Base-by-base conservation (phyloP, 1,140 invertebrate genomes). In the Bradynema listronoti region DNA sequence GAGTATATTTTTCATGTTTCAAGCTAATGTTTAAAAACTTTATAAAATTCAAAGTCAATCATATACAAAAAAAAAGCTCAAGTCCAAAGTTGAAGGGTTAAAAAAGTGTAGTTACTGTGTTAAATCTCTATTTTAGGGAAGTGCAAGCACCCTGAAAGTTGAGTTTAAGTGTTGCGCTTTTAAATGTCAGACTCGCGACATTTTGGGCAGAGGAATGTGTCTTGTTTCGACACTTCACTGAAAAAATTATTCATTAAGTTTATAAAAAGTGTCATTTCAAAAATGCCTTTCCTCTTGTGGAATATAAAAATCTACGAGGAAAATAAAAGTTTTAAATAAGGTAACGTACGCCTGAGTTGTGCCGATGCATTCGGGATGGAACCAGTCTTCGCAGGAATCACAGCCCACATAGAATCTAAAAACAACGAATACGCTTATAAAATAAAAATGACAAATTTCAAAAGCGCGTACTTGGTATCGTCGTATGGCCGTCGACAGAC, bases 341-440 rank as follows among this genome's bases (percentile, higher is more conserved):
- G 19, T 19, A 9, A 50, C 47, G 42, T 61, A 57, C 2, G 86
- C 87, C 77, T 92, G 89, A 30, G 94, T 81, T 71, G 96, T 91
- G 9, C 91, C 92, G 6, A 98, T 91, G 80, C 94, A 98, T 51
- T 88, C 83, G 3, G 92, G 92, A 79, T 98, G 94, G 81, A 96
- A 97, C 94, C 94, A 98, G 80, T 95, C 91, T 79, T 96, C 89
- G 81, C 94, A 98, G 50, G 87, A 85, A 79, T 98, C 93, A 80
- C 94, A 98, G 71, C 90, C 93, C 72, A 98, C 95, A 65, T 82
- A 83, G 62, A 82, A 81, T 68, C 80, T 81, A 39, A 34, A 39
- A 39, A 39, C 11, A 19, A 39, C 19, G 36, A 39, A 11, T 11
- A 11, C 19, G 19, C 36, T 19, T 39, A 11, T 39, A 11, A 39